Evolutionary conservation across 1,140 invertebrate species (phyloP).

Genomic region (Drosophila sproati): DNA sequence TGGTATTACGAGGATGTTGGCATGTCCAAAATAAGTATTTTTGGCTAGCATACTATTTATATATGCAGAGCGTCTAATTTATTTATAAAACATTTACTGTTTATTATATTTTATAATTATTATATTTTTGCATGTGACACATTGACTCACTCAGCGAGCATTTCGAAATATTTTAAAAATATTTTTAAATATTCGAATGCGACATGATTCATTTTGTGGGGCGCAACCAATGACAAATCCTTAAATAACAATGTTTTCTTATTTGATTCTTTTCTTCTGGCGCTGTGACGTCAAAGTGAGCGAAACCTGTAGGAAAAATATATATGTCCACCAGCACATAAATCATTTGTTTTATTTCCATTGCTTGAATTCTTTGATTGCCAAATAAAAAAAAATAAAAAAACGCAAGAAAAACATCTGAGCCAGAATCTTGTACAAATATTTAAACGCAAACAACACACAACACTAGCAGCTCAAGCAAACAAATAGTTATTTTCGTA

Average conservation of each 20-base stretch:
- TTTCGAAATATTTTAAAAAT: conserved; percentile 35
- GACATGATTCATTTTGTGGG: conserved; percentile 53
- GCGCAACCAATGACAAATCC: conserved; percentile 9
- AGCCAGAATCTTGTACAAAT: conserved; percentile 37
- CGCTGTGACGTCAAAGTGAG: conserved; percentile 53
- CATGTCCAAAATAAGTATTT: conserved; percentile 20
- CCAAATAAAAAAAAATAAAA: conserved; percentile 28
- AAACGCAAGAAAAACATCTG: not conserved
- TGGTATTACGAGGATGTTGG: conserved; percentile 22
- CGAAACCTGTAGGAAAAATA: conserved; percentile 29
- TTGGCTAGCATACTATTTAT: conserved; percentile 15
- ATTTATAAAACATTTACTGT: conserved; percentile 58
- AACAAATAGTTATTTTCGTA: conserved; percentile 18
- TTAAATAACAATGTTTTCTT: conserved; percentile 27
- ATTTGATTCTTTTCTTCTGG: conserved; percentile 15
- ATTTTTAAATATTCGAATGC: conserved; percentile 1
- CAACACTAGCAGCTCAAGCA: conserved; percentile 3
- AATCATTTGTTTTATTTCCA: conserved; percentile 81
- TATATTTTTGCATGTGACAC: conserved; percentile 58
- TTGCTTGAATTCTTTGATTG: conserved; percentile 63
- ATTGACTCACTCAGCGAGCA: conserved; percentile 67
- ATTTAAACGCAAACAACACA: conserved; percentile 33
- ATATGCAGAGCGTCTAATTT: conserved; percentile 19
- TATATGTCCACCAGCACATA: conserved; percentile 59
- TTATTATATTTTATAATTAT: conserved; percentile 48